These are phyloP conservation scores for Eunapius fragilis DNA, from an alignment of 37 sponge, comb jelly and placozoan genomes.

Conservation along the genomic window DNA sequence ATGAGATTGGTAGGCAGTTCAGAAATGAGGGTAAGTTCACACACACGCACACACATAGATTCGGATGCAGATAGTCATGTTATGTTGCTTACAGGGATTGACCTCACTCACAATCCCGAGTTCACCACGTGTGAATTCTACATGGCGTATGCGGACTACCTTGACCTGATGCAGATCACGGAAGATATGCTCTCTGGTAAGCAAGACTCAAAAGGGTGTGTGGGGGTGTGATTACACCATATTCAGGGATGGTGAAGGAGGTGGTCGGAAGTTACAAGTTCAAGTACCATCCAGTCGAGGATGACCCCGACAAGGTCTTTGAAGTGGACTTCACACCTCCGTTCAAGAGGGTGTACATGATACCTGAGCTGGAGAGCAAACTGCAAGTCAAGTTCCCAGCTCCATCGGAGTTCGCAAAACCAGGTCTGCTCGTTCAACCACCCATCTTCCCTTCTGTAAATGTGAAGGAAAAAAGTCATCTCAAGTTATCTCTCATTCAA, in stretches of 20 bases:
- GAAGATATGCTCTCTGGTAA: slow-evolving; percentile 93
- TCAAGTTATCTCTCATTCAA: too few species aligned
- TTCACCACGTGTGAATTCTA: slow-evolving; percentile 99
- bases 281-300: slow-evolving; percentile 88
- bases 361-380: slow-evolving; percentile 87
- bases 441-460: too few species aligned
- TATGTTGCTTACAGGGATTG: slow-evolving; percentile 67
- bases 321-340: slow-evolving; percentile 96
- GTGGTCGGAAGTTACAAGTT: slow-evolving; percentile 79
- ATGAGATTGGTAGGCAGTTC: slow-evolving; percentile 98
- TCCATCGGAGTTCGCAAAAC: slow-evolving; percentile 71
- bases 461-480: too few species aligned
- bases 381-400: slow-evolving; percentile 89
- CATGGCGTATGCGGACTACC: slow-evolving; percentile 99
- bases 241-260: slow-evolving; percentile 88
- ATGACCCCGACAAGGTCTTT: slow-evolving; percentile 53
- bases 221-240: not conserved
- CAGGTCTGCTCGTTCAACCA: too few species aligned
- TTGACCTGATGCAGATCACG: slow-evolving; percentile 96
- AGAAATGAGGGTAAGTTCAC: slow-evolving; percentile 88
- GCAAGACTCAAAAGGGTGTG: not conserved
- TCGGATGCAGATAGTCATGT: not conserved
- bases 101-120: slow-evolving; percentile 99
- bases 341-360: slow-evolving; percentile 85
- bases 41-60: not conserved